Conservation (phyloP, 2,888 invertebrate species). For the Coronaproctus castanopsis region DNA sequence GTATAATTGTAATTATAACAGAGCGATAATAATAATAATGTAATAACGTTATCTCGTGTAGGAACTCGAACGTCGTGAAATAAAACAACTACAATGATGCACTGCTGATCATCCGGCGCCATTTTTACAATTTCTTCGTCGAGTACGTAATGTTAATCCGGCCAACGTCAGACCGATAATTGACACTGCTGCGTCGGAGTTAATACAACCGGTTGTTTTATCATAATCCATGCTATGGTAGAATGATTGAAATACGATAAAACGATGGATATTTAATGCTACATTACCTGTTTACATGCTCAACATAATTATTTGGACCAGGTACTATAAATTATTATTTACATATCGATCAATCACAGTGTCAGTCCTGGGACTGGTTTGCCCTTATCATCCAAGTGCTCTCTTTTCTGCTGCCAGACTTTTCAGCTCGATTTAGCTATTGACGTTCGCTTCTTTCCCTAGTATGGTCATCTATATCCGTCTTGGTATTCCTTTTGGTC, state of each 20-base stretch:
- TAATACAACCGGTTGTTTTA: slow-evolving; percentile 88
- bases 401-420: no score
- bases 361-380: no score
- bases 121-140: slow-evolving; percentile 84
- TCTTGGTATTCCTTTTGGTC: no score
- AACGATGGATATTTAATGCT: slow-evolving; percentile 96
- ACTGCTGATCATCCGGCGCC: slow-evolving; percentile 98
- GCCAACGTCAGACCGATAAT: slow-evolving; percentile 21
- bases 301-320: slow-evolving; percentile 98
- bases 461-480: no score
- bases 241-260: slow-evolving; percentile 93
- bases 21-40: no score
- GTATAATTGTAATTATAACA: no score
- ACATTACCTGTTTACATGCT: slow-evolving; percentile 90
- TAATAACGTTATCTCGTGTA: no score
- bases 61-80: slow-evolving; percentile 85
- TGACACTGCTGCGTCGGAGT: slow-evolving; percentile 46
- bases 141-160: slow-evolving; percentile 78
- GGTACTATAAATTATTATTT: no score
- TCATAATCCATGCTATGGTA: slow-evolving; percentile 97
- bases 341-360: no score
- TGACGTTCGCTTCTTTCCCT: no score
- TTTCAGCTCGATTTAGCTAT: no score
- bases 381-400: no score
- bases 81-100: slow-evolving; percentile 93